Percentiles rank a stretch among this genome's conserved stretches.
Conservation (phyloP, 1,140 invertebrate genomes). For the Vollenhovia emeryi region DNA sequence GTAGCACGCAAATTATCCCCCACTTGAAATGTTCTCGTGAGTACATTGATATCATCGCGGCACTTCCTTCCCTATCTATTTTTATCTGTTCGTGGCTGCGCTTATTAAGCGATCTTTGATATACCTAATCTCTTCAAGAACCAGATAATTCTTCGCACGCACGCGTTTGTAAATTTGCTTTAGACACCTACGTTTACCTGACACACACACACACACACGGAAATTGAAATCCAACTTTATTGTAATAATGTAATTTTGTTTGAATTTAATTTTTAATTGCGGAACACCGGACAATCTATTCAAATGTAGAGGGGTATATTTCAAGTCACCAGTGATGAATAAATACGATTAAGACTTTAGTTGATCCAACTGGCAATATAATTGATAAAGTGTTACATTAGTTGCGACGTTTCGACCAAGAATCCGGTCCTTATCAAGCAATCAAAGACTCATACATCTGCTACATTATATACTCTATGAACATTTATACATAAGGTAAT, state of each 20-base stretch:
- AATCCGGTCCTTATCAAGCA: no score
- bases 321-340: no score
- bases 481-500: no score
- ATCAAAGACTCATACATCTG: no score
- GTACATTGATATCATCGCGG: background rate
- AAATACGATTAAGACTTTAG: no score
- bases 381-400: no score
- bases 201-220: no score
- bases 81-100: background rate
- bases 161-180: background rate
- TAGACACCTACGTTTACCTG: background rate
- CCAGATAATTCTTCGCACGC: background rate
- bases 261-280: background rate
- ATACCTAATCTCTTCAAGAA: background rate
- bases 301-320: no score
- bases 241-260: background rate
- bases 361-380: no score
- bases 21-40: background rate
- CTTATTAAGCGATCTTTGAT: conserved; percentile 11
- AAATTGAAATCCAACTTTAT: background rate
- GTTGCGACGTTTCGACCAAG: no score
- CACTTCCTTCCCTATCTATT: conserved; percentile 6
- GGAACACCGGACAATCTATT: background rate
- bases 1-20: background rate
- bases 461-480: no score